Base-by-base conservation (phyloP, 2,888 invertebrate species). In the Altica lythri region DNA sequence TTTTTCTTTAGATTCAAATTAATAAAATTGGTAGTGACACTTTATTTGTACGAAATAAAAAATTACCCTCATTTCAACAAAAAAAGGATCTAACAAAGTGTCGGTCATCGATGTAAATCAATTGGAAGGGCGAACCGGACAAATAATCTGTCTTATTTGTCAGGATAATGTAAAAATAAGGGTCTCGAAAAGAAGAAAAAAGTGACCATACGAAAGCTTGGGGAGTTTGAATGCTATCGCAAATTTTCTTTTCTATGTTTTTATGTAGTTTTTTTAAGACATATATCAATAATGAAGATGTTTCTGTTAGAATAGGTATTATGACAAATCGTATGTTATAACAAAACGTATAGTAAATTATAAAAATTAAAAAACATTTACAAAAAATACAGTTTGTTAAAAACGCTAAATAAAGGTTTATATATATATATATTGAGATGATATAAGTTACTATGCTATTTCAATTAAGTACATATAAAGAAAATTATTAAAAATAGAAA, bases 61-160 rank as follows among this genome's bases (percentile, higher is more conserved):
- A 49, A 49, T 49, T 49, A 17, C 42, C 49, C 49, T 49, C 10
- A 38, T 40, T 49, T 32, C 42, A 42, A 42, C 40, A 50, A 61
- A 62, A n/a, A 57, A 62, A 45, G 35, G 35, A 47, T 42, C 51
- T 47, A 56, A 69, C 67, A 66, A 65, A 65, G 61, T 59, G 59
- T 53, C 57, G 64, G 60, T 62, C 65, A 72, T 73, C 72, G 71
- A 75, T 75, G 75, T 75, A 75, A 75, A 75, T 75, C 75, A 75
- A 75, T 75, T 73, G 75, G 63, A 51, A 65, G 62, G 72, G 69
- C 71, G 68, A 71, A 66, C 70, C 71, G 74, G 74, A 74, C 75
- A 74, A 75, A 75, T 74, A 73, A 72, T 72, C 71, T 69, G 70
- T 73, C 74, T 72, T 72, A 74, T 74, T 75, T 75, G 75, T 73